Percentiles rank a stretch among this genome's conserved stretches.
Conservation (phyloP, 2,888 invertebrate genomes). For the Plebejus argus region DNA sequence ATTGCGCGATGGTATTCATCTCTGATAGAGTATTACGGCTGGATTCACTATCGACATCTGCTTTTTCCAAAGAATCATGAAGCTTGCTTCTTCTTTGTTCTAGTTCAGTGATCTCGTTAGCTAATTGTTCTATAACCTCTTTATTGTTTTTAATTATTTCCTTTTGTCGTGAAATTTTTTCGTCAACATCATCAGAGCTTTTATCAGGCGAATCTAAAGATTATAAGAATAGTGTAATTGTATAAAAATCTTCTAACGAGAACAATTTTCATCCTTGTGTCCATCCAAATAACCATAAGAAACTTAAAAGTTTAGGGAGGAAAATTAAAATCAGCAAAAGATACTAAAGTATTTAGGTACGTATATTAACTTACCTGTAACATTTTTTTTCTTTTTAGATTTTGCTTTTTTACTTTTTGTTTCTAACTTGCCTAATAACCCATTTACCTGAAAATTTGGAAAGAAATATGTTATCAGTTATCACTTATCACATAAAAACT, state of each 20-base stretch:
- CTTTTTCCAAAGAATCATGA: conserved; percentile 47
- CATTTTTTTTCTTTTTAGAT: conserved; percentile 53
- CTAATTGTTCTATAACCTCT: conserved; percentile 66
- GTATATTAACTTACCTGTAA: conserved; percentile 49
- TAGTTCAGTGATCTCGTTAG: conserved; percentile 64
- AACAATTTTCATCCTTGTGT: no score
- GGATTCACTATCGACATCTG: conserved; percentile 66
- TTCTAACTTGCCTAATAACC: conserved; percentile 61
- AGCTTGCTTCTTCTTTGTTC: conserved; percentile 60
- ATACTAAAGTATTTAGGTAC: neutral
- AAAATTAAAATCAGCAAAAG: no score
- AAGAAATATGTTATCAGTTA: neutral
- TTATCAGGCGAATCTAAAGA: conserved; percentile 56
- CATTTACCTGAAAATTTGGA: conserved; percentile 57
- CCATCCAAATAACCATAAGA: no score
- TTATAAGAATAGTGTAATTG: neutral
- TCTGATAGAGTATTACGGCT: conserved; percentile 71
- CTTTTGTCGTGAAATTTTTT: conserved; percentile 68
- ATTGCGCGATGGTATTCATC: conserved; percentile 64
- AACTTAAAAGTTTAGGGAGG: no score
- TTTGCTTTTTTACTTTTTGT: conserved; percentile 57
- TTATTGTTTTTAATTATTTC: conserved; percentile 74
- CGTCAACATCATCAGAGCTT: conserved; percentile 58
- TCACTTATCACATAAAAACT: no score
- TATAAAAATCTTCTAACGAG: neutral